A percentile compares a stretch with the other conserved stretches of the same genome.
phyloP scores from a whole-genome alignment of 1,140 invertebrate genomes.

The Drosophila watanabei region DNA sequence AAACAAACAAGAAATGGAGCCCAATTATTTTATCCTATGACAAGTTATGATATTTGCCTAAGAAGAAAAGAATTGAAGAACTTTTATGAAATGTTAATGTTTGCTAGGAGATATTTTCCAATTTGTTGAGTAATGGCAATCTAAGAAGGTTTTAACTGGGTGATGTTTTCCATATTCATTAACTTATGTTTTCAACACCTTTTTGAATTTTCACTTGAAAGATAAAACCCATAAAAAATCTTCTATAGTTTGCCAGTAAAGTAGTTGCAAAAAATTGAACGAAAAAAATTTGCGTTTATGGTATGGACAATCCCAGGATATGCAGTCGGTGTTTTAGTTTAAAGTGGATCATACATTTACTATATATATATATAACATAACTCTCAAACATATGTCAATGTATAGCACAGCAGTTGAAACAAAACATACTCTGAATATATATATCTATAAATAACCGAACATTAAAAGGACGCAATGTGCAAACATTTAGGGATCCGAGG shows the following conservation, averaged over 20 bases:
- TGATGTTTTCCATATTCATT: not conserved
- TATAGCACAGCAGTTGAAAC: conserved; percentile 37
- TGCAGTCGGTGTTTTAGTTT: conserved; percentile 60
- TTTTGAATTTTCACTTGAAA: not conserved
- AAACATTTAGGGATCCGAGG: conserved; percentile 49
- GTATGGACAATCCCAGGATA: conserved; percentile 82
- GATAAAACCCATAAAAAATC: not conserved
- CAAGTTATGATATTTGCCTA: too few relatives aligned
- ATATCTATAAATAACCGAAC: conserved; percentile 30
- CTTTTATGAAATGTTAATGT: conserved; percentile 27
- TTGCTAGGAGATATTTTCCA: conserved; percentile 20
- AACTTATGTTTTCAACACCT: not conserved
- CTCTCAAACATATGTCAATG: conserved; percentile 36
- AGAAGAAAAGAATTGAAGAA: too few relatives aligned
- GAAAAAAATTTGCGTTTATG: conserved; percentile 83
- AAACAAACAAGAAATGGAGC: conserved; percentile 22
- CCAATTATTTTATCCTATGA: conserved; percentile 48
- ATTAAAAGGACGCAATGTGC: conserved; percentile 61
- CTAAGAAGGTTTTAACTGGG: conserved; percentile 20
- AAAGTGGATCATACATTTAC: conserved; percentile 12
- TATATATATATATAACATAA: conserved; percentile 12
- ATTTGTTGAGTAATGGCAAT: conserved; percentile 18
- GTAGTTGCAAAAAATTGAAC: conserved; percentile 55
- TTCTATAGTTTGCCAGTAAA: conserved; percentile 30
- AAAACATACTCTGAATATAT: conserved; percentile 41